These are phyloP conservation scores for Cecidostiba fungosa DNA, from an alignment of 2,888 invertebrate species.

Conservation along the genomic window DNA sequence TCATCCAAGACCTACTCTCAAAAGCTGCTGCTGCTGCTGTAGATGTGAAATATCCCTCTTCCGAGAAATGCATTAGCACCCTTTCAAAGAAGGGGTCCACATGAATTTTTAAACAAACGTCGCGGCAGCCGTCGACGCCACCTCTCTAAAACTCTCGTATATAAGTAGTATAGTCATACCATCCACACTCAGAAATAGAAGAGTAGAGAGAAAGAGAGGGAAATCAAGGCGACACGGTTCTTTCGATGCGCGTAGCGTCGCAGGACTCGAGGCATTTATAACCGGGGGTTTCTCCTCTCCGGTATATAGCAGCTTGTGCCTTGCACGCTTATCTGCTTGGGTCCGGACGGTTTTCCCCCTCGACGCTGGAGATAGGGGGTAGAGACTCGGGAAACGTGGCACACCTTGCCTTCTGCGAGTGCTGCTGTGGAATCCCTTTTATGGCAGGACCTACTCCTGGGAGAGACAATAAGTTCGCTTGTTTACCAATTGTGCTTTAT, in stretches of 20 bases:
- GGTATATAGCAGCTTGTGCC: not conserved
- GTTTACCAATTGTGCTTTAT: conserved; percentile 38
- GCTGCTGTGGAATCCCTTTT: not conserved
- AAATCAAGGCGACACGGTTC: conserved; percentile 27
- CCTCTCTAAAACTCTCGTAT: conserved; percentile 29
- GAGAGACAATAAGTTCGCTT: conserved; percentile 3
- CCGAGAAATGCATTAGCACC: conserved; percentile 58
- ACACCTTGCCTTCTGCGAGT: conserved; percentile 29
- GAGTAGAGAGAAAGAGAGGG: not conserved
- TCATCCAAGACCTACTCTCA: not conserved
- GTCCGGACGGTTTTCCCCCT: not conserved
- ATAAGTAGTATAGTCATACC: not conserved
- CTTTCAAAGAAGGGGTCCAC: conserved; percentile 36
- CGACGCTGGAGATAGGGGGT: not conserved
- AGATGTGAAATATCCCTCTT: conserved; percentile 37
- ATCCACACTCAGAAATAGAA: not conserved
- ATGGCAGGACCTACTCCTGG: conserved; percentile 6
- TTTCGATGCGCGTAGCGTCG: conserved; percentile 38
- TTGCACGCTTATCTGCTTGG: conserved; percentile 24
- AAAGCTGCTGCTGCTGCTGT: conserved; percentile 1
- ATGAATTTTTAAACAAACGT: conserved; percentile 56
- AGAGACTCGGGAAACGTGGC: conserved; percentile 18
- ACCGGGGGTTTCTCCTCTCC: not conserved
- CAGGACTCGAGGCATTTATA: conserved; percentile 27
- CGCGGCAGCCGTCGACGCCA: not conserved